A percentile compares a stretch with the other conserved stretches of the same genome.
Evolutionary conservation across 2,888 invertebrate genomes (phyloP).

Genomic region (Shargacucullia verbasci): DNA sequence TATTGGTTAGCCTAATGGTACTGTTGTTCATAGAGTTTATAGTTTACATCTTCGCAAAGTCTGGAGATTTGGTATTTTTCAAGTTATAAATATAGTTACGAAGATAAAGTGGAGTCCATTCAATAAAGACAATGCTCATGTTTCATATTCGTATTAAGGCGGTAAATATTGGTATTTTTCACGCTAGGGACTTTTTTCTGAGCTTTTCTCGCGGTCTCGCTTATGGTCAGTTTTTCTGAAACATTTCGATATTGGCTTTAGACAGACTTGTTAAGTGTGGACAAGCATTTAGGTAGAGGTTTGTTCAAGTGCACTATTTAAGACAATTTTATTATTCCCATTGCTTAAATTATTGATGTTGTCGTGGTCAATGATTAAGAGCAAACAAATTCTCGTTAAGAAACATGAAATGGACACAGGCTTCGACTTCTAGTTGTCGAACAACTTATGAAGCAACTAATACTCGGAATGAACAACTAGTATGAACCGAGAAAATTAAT

Average conservation of each 20-base stretch:
- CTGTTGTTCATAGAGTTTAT: slow-evolving; percentile 1
- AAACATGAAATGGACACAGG: too few relatives aligned
- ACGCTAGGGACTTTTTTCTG: too few relatives aligned
- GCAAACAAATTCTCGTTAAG: too few relatives aligned
- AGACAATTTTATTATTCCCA: too few relatives aligned
- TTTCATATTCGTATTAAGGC: neutral
- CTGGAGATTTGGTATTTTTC: neutral
- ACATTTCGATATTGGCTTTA: too few relatives aligned
- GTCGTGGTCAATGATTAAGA: too few relatives aligned
- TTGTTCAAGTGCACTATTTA: neutral
- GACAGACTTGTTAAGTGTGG: neutral
- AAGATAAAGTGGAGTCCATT: neutral
- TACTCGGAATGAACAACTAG: neutral
- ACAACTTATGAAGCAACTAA: slow-evolving; percentile 1
- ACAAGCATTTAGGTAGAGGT: too few relatives aligned
- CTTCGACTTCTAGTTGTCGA: neutral
- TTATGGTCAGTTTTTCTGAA: too few relatives aligned
- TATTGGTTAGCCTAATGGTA: slow-evolving; percentile 11
- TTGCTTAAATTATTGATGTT: too few relatives aligned
- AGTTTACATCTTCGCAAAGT: neutral
- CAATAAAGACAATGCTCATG: slow-evolving; percentile 3
- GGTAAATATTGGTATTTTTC: too few relatives aligned
- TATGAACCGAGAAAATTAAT: slow-evolving; percentile 5
- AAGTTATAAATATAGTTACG: slow-evolving; percentile 5
- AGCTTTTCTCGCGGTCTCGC: too few relatives aligned